These are phyloP conservation scores for Thereva unica DNA, from an alignment of 2,888 invertebrate genomes.

Conservation along the genomic window DNA sequence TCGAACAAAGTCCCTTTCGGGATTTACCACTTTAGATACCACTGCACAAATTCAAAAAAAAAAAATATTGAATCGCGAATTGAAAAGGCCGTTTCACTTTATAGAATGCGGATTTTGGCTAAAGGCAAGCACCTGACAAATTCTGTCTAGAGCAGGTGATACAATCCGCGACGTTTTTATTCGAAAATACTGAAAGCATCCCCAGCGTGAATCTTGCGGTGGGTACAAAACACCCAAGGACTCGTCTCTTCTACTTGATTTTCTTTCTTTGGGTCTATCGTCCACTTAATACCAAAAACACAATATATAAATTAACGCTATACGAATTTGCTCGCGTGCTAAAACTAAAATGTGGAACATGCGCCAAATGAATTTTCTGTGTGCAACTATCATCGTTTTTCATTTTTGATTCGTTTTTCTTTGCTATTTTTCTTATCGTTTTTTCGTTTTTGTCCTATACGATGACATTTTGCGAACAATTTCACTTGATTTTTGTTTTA, in stretches of 20 bases:
- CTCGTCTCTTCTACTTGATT: neutral
- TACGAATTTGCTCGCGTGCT: no score
- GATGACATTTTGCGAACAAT: constrained; percentile 33
- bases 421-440: neutral
- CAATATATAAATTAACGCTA: no score
- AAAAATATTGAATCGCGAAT: constrained; percentile 7
- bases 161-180: constrained; percentile 1
- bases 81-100: neutral
- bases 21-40: neutral
- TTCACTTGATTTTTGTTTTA: constrained; percentile 23
- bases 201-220: constrained; percentile 1
- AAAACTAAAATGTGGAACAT: no score
- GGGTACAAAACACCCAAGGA: constrained; percentile 11
- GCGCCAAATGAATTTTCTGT: neutral
- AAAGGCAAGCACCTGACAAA: neutral
- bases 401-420: constrained; percentile 3
- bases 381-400: constrained; percentile 14
- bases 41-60: neutral
- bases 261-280: no score
- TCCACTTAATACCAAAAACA: no score
- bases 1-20: no score
- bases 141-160: constrained; percentile 19
- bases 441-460: constrained; percentile 7
- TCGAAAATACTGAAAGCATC: constrained; percentile 15
- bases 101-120: constrained; percentile 28